Conservation (phyloP, 92 coral and sea anemone species). For the Scolanthus callimorphus region DNA sequence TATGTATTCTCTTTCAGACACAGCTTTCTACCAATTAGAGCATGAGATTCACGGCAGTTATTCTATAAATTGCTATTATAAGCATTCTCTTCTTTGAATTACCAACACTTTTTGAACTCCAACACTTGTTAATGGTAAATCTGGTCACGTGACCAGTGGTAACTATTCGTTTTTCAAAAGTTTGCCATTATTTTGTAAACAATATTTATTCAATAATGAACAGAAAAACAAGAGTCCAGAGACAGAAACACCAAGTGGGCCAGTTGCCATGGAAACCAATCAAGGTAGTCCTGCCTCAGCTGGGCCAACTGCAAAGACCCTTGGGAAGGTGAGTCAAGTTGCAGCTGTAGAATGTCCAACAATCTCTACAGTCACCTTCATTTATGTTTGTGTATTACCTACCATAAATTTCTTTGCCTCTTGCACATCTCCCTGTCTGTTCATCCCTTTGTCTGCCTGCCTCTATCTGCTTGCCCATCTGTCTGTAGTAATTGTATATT, state of each 20-base stretch:
- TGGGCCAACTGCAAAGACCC: neutral
- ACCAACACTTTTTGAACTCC: no score
- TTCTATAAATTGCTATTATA: no score
- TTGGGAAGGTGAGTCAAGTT: neutral
- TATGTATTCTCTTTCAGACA: no score
- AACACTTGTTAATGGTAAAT: no score
- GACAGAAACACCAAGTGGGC: neutral
- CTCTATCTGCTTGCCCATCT: no score
- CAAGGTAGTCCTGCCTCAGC: neutral
- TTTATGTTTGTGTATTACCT: neutral
- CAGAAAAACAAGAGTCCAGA: slow-evolving; percentile 7
- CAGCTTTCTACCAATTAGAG: no score
- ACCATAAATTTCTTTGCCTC: neutral
- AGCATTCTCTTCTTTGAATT: no score
- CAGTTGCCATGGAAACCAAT: neutral
- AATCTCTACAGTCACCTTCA: neutral
- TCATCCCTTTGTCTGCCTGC: no score
- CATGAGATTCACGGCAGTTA: no score
- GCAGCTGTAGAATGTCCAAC: neutral
- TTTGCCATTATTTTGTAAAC: neutral
- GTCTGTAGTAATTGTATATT: neutral
- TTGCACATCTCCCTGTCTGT: no score
- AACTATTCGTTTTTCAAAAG: neutral
- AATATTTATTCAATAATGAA: neutral
- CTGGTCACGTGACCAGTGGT: no score